Percentiles rank a stretch among this genome's conserved stretches.
Evolutionary conservation across 2,888 invertebrate genomes (phyloP).

Genomic region (Hyles lineata): DNA sequence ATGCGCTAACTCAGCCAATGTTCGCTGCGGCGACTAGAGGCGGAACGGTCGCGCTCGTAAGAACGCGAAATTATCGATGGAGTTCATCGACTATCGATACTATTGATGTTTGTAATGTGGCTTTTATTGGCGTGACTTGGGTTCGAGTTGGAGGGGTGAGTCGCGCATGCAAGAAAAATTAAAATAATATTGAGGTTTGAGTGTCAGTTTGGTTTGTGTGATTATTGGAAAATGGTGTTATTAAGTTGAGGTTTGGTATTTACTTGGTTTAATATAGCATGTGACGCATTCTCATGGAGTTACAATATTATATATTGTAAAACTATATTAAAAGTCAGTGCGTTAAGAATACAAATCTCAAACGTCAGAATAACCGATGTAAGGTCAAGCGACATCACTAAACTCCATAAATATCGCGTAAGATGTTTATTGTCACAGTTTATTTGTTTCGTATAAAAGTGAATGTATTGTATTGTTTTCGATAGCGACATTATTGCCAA

Average conservation of each 20-base stretch:
- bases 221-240: too few relatives aligned
- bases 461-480: conserved; percentile 32
- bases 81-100: conserved; percentile 30
- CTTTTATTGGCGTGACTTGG: background rate
- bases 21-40: conserved; percentile 53
- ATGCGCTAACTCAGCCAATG: conserved; percentile 71
- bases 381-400: conserved; percentile 15
- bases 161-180: background rate
- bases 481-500: conserved; percentile 51
- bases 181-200: too few relatives aligned
- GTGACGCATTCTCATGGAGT: too few relatives aligned
- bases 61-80: conserved; percentile 40
- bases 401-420: conserved; percentile 36
- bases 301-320: background rate
- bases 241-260: background rate
- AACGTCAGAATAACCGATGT: background rate
- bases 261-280: background rate
- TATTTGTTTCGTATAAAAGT: conserved; percentile 36
- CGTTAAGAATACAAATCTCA: background rate
- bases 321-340: too few relatives aligned
- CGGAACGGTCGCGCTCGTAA: conserved; percentile 54
- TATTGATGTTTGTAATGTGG: background rate
- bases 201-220: too few relatives aligned
- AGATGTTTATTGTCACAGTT: conserved; percentile 44
- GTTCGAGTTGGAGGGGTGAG: background rate